Percentiles rank a stretch among this genome's conserved stretches.
phyloP scores from a whole-genome alignment of 2,113 vertebrate species.

The Vulpes vulpes region DNA sequence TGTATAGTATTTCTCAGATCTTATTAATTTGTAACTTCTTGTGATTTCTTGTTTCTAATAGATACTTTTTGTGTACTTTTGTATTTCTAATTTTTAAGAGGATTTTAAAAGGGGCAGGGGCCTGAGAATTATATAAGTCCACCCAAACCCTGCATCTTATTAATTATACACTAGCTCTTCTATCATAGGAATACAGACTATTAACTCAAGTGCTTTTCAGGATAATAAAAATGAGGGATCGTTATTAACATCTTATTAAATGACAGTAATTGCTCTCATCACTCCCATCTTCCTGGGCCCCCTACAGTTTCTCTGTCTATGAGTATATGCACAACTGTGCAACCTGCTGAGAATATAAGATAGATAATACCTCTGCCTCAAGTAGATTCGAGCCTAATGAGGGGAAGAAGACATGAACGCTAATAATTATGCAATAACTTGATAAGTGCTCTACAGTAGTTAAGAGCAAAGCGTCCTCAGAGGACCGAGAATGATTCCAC shows the following conservation, averaged over 20 bases:
- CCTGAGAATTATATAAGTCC: neutral
- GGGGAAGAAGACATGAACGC: neutral
- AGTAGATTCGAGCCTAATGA: neutral
- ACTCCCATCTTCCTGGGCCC: neutral
- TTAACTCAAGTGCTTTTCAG: neutral
- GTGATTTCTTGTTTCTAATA: neutral
- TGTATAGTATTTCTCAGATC: neutral
- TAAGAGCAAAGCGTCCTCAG: neutral
- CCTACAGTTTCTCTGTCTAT: neutral
- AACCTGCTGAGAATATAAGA: neutral
- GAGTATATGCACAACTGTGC: neutral
- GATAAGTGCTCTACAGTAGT: neutral
- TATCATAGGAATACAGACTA: neutral
- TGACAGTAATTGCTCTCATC: neutral
- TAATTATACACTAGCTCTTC: neutral
- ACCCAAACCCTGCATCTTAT: neutral
- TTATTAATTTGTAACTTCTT: neutral
- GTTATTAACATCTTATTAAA: neutral
- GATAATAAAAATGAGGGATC: neutral
- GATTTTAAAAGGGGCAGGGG: neutral
- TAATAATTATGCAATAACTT: neutral
- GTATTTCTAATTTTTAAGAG: neutral
- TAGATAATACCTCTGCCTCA: neutral
- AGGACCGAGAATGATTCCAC: neutral
- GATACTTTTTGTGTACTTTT: neutral